These are phyloP conservation scores for Nephrotoma flavescens DNA, from an alignment of 2,888 invertebrate species.

Conservation along the genomic window DNA sequence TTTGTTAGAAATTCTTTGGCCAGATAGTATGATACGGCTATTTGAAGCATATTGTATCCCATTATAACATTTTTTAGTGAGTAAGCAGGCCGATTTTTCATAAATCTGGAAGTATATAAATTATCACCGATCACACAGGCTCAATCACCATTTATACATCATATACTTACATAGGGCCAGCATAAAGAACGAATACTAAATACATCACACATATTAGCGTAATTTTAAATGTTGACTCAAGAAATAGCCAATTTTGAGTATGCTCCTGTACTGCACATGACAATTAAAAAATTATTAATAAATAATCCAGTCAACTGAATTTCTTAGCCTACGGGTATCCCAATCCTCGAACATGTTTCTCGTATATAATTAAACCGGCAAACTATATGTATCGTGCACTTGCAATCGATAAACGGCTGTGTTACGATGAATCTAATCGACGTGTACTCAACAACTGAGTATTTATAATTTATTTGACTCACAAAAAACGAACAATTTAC, in stretches of 20 bases:
- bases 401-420: not conserved
- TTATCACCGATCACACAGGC: not conserved
- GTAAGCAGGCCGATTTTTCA: not conserved
- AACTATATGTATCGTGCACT: not conserved
- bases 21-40: not conserved
- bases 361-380: not conserved
- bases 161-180: not conserved
- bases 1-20: not conserved
- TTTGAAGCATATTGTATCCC: not conserved
- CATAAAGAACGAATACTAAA: not conserved
- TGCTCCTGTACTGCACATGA: not conserved
- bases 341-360: not conserved
- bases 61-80: not conserved
- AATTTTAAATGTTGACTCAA: not conserved
- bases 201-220: not conserved
- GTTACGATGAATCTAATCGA: not conserved
- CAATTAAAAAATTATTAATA: not conserved
- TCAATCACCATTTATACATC: not conserved
- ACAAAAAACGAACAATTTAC: not conserved
- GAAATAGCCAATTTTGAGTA: not conserved
- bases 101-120: not conserved
- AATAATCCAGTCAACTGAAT: not conserved
- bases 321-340: not conserved
- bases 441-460: not conserved
- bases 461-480: not conserved